These are phyloP conservation scores for Stenotaenia linearis DNA, from an alignment of 2,888 invertebrate species.

Conservation along the genomic window DNA sequence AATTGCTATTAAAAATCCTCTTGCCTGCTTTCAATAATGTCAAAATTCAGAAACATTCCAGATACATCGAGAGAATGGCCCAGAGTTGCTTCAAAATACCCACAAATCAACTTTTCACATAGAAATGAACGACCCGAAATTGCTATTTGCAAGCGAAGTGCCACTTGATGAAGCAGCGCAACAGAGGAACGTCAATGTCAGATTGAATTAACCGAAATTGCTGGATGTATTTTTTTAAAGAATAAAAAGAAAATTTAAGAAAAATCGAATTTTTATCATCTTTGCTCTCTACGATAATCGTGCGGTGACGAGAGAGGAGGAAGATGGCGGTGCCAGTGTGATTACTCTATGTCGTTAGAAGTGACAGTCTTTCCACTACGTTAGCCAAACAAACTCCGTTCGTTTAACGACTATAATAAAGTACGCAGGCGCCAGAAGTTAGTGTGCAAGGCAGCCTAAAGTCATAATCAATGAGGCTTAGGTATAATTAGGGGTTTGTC, in stretches of 20 bases:
- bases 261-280: not conserved
- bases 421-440: not conserved
- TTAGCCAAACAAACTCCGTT: conserved; percentile 7
- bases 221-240: too few relatives aligned
- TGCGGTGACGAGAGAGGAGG: not conserved
- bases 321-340: conserved; percentile 2
- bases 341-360: conserved; percentile 19
- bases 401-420: conserved; percentile 14
- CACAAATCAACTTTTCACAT: too few relatives aligned
- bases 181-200: too few relatives aligned
- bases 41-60: too few relatives aligned
- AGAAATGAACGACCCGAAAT: too few relatives aligned
- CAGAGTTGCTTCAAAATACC: too few relatives aligned
- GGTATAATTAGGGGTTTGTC: conserved; percentile 12
- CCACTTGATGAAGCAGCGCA: too few relatives aligned
- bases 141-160: too few relatives aligned
- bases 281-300: not conserved
- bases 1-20: not conserved
- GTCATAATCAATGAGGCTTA: conserved; percentile 21
- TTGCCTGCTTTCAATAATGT: not conserved
- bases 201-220: too few relatives aligned
- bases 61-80: too few relatives aligned
- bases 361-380: conserved; percentile 18
- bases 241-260: too few relatives aligned
- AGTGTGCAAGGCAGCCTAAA: not conserved